A percentile compares a stretch with the other conserved stretches of the same genome.
Conservation (phyloP, 2,888 invertebrate species). For the Eudasyphora cyanicolor region DNA sequence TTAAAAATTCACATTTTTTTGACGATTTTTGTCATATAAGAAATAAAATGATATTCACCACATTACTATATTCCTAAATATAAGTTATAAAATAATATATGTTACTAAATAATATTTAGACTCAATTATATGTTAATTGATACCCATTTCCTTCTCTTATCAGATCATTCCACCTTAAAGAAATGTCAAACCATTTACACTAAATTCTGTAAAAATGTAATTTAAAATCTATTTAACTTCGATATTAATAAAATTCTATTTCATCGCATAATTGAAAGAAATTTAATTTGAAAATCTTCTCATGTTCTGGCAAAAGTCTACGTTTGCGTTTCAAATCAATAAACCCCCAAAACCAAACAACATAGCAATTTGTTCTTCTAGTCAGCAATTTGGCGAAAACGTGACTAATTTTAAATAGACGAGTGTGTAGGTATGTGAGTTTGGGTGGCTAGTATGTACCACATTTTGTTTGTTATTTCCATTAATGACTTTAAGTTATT, state of each 20-base stretch:
- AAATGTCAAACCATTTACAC: no score
- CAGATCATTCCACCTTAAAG: no score
- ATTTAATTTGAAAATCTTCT: not conserved
- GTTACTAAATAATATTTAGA: no score
- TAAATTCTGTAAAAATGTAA: not conserved
- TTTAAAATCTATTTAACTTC: not conserved
- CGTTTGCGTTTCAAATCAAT: not conserved
- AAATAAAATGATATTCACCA: no score
- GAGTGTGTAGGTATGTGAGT: not conserved
- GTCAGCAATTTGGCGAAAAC: not conserved
- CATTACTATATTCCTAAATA: no score
- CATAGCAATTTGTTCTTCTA: not conserved
- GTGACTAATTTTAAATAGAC: not conserved
- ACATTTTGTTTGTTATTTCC: no score
- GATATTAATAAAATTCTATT: not conserved
- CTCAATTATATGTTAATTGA: no score
- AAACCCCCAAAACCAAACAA: not conserved
- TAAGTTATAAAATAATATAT: no score
- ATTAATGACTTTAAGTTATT: constrained; percentile 2
- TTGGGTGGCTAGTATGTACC: no score
- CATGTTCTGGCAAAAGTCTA: not conserved
- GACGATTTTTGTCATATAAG: no score
- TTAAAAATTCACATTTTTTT: no score
- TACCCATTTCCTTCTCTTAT: no score
- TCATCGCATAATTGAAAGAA: not conserved